These are phyloP conservation scores for Lordiphosa andalusiaca DNA, from an alignment of 2,888 invertebrate species.

Conservation along the genomic window DNA sequence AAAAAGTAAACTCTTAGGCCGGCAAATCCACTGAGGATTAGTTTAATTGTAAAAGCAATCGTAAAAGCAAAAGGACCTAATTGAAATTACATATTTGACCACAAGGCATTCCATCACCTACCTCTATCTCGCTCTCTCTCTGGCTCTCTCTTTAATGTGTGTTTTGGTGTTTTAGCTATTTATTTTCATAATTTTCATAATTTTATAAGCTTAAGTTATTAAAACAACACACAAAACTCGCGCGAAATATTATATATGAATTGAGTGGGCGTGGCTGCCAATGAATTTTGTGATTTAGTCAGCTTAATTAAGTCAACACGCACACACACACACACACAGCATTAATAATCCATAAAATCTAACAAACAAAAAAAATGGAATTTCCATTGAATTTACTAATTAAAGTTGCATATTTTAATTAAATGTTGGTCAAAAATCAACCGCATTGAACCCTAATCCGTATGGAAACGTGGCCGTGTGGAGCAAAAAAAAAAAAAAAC, in stretches of 20 bases:
- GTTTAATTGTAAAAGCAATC: no score
- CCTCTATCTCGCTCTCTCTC: no score
- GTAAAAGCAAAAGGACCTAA: no score
- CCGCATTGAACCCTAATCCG: conserved; percentile 65
- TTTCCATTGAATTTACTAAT: conserved; percentile 28
- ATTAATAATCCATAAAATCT: conserved; percentile 38
- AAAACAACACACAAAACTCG: conserved; percentile 49
- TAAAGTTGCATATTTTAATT: conserved; percentile 71
- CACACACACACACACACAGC: conserved; percentile 9
- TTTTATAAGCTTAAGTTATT: conserved; percentile 70
- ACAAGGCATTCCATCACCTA: no score
- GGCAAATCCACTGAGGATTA: no score
- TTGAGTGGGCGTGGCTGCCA: conserved; percentile 16
- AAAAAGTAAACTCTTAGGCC: no score
- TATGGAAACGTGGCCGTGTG: conserved; percentile 6
- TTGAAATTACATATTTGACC: no score
- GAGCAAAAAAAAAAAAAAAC: conserved; percentile 60
- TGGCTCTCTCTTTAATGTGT: not conserved
- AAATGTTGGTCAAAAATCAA: conserved; percentile 36
- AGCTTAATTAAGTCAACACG: conserved; percentile 58
- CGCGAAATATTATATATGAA: conserved; percentile 14
- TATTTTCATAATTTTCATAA: conserved; percentile 71
- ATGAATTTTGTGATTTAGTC: conserved; percentile 51
- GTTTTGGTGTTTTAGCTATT: conserved; percentile 41
- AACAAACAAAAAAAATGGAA: conserved; percentile 28